Evolutionary conservation across 2,797 vertebrate species (phyloP).

Genomic region (Alauda arvensis): DNA sequence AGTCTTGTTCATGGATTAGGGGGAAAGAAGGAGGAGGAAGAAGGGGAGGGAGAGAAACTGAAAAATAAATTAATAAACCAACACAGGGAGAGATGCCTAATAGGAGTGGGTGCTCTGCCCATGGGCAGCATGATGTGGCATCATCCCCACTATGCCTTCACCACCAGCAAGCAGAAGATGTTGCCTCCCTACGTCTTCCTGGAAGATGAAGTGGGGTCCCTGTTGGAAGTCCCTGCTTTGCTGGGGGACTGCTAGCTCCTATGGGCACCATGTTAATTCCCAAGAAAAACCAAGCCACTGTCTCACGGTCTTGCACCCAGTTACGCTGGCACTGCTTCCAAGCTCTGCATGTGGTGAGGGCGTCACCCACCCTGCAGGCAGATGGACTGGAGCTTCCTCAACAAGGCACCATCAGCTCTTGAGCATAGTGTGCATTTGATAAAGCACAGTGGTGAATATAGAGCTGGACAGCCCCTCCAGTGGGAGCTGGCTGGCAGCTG

Average conservation of each 20-base stretch:
- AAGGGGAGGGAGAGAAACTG: not conserved
- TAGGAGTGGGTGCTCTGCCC: not conserved
- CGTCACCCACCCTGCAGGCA: not conserved
- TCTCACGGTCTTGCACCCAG: not conserved
- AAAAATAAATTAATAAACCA: conserved; percentile 10
- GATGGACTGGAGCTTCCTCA: not conserved
- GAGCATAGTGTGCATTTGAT: not conserved
- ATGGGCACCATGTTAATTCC: not conserved
- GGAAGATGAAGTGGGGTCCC: not conserved
- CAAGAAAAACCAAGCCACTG: not conserved
- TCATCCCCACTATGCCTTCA: not conserved
- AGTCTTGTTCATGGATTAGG: conserved; percentile 9
- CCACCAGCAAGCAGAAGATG: not conserved
- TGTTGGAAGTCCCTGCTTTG: not conserved
- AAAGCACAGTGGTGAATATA: not conserved
- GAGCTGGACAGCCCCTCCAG: not conserved
- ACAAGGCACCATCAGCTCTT: not conserved
- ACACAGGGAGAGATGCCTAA: not conserved
- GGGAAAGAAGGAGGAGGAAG: conserved; percentile 3
- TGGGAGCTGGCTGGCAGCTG: not conserved
- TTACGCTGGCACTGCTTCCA: not conserved
- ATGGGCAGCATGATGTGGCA: not conserved
- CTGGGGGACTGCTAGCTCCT: not conserved
- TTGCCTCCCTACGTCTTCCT: not conserved
- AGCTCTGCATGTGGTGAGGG: not conserved